Evolutionary conservation across 2,797 vertebrate genomes (phyloP), one percentile per base, ranked within the genome.

Genomic region (Propithecus deckenii): DNA sequence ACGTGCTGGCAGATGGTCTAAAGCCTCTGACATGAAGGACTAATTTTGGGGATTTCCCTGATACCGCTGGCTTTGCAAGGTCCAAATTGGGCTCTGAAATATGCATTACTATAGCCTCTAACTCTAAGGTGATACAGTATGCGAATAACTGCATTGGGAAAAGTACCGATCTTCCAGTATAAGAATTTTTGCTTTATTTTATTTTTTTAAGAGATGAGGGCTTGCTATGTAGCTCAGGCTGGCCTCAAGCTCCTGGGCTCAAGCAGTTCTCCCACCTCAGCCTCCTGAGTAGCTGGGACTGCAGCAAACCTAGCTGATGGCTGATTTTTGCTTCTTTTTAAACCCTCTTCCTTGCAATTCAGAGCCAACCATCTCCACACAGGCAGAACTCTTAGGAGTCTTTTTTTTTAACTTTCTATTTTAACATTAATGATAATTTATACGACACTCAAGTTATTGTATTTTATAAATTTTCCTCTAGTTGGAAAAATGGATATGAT

Each of bases 391-490:
- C 50, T 13, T 52, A 20, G 35, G 69, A 88, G 10, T 46, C 32
- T 59, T n/a, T 59, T 69, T 25, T 48, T 67, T 7, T 28, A 81
- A 14, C 10, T 46, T 89, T 55, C 23, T 25, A 9, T 57, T 12
- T 59, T 81, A 65, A 55, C 35, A 28, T 86, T n/a, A 79, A n/a
- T 78, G 28, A 92, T 79, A 83, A 86, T 86, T 91, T 74, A 55
- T 28, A 35, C 63, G 46, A 65, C 9, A 35, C 4, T 65, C 28
- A 14, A 93, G 15, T 76, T 41, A 8, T 52, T 94, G 17, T 43
- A 32, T 85, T 67, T 74, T 95, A 25, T 43, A 25, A 6, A 35
- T 86, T 89, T 94, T 95, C 90, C 52, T 93, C 25, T 38, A 69
- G 32, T 48, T 88, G 22, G 15, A 4, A 80, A 76, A 59, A 75